These are phyloP conservation scores for Perognathus longimembris DNA, from an alignment of 2,113 vertebrate species.

Conservation along the genomic window DNA sequence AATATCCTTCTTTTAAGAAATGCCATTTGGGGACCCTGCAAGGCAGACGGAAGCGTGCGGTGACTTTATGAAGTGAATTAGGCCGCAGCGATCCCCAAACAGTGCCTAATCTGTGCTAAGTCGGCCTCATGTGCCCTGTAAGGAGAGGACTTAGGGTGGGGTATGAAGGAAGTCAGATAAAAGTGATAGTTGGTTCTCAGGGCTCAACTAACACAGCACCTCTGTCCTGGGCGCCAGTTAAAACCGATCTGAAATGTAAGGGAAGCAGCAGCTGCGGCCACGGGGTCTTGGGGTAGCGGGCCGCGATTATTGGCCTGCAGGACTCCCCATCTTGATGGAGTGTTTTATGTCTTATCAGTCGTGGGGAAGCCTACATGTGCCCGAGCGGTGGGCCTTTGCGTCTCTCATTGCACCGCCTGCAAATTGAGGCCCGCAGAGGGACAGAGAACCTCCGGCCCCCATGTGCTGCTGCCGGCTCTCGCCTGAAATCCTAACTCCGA, in stretches of 20 bases:
- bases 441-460: too few relatives aligned
- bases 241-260: not conserved
- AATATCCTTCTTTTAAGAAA: not conserved
- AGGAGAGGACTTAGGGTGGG: not conserved
- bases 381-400: not conserved
- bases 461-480: too few relatives aligned
- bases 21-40: not conserved
- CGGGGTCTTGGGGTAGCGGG: too few relatives aligned
- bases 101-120: not conserved
- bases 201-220: not conserved
- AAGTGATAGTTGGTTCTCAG: not conserved
- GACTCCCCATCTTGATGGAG: not conserved
- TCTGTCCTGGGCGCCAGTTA: not conserved
- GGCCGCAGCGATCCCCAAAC: not conserved
- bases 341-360: not conserved
- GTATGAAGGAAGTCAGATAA: not conserved
- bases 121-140: not conserved
- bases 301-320: too few relatives aligned
- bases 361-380: not conserved
- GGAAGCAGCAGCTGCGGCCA: not conserved
- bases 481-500: too few relatives aligned
- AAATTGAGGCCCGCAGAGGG: not conserved
- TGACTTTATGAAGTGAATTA: conserved; percentile 13
- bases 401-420: not conserved
- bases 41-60: not conserved